Evolutionary conservation across 2,888 invertebrate genomes (phyloP).

Genomic region (Eupithecia exiguata): DNA sequence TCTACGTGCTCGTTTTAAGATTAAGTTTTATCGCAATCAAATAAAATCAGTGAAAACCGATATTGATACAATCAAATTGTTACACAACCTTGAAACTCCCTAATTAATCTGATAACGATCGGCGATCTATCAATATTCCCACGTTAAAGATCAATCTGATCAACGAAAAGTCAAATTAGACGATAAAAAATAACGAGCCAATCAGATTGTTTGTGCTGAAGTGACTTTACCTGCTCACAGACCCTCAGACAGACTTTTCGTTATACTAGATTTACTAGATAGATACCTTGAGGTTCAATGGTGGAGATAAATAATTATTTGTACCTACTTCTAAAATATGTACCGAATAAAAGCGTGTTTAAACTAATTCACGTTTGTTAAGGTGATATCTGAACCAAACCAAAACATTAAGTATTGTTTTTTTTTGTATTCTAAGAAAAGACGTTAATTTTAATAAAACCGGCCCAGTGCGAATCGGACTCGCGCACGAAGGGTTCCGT

Average conservation of each 20-base stretch:
- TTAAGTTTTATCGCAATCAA: background rate
- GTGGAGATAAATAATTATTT: background rate
- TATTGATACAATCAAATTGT: background rate
- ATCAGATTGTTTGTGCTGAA: background rate
- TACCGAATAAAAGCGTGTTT: background rate
- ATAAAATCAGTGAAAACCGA: background rate
- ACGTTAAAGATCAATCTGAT: background rate
- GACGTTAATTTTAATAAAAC: too few species aligned
- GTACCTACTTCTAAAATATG: background rate
- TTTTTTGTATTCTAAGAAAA: too few species aligned
- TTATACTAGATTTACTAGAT: too few species aligned
- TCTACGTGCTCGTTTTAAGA: background rate
- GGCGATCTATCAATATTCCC: background rate
- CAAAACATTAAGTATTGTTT: too few species aligned
- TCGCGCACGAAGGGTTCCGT: too few species aligned
- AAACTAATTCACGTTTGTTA: too few species aligned
- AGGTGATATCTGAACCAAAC: too few species aligned
- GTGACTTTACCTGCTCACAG: background rate
- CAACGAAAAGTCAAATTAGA: background rate
- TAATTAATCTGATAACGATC: background rate
- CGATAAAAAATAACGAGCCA: background rate
- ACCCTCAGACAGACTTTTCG: background rate
- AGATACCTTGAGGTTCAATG: background rate
- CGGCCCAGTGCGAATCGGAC: too few species aligned
- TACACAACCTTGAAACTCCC: background rate